Percentiles rank a stretch among this genome's conserved stretches.
Conservation (phyloP, 2,797 vertebrate genomes). For the Melanotaenia maccullochi region DNA sequence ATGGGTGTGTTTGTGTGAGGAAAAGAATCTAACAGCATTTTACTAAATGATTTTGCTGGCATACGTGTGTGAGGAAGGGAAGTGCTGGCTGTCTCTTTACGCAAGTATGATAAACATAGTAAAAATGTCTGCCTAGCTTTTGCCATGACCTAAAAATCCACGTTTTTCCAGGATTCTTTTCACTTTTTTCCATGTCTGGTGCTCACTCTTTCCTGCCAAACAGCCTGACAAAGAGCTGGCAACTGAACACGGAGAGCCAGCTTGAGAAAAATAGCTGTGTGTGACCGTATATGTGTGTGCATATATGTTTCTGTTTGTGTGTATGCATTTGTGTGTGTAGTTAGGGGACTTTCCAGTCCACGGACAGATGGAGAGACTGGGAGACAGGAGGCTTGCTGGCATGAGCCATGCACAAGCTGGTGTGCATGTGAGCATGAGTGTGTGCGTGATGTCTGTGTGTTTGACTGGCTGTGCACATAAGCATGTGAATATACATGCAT, state of each 20-base stretch:
- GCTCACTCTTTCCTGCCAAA: conserved; percentile 71
- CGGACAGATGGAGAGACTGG: conserved; percentile 87
- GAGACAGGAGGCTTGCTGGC: conserved; percentile 85
- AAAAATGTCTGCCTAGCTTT: conserved; percentile 55
- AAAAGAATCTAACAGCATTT: conserved; percentile 37
- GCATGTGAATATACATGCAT: conserved; percentile 48
- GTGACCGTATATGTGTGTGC: conserved; percentile 31
- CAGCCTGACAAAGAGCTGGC: conserved; percentile 80
- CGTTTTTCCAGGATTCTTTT: conserved; percentile 57
- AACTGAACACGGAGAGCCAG: conserved; percentile 70
- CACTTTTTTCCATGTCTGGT: conserved; percentile 64
- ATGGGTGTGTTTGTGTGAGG: conserved; percentile 58
- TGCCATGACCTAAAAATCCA: conserved; percentile 58
- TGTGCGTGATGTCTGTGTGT: conserved; percentile 47
- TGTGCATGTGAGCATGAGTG: conserved; percentile 60
- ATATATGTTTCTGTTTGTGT: conserved; percentile 29
- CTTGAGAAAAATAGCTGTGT: conserved; percentile 73
- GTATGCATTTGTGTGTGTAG: conserved; percentile 48
- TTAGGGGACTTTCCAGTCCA: conserved; percentile 81
- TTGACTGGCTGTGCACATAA: conserved; percentile 29
- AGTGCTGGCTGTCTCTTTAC: conserved; percentile 43
- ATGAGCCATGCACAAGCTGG: conserved; percentile 78
- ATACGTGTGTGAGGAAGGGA: conserved; percentile 13
- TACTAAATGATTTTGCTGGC: conserved; percentile 26
- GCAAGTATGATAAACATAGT: conserved; percentile 45